Evolutionary conservation across 2,797 vertebrate species (phyloP).

Genomic region (Muscicapa striata): DNA sequence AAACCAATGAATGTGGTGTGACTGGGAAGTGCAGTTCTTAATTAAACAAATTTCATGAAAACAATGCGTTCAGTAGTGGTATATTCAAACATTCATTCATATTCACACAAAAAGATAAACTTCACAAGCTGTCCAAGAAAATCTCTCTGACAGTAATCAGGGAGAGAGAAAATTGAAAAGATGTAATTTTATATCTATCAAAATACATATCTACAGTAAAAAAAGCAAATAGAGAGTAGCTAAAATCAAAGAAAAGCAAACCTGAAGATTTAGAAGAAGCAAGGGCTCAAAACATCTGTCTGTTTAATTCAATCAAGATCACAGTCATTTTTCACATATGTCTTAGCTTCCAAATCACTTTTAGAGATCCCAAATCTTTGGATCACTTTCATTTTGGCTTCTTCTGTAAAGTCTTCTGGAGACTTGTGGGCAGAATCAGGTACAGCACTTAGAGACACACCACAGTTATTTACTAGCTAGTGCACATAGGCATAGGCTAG

Average conservation of each 20-base stretch:
- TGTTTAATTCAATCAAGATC: not conserved
- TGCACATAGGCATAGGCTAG: not conserved
- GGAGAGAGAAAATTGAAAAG: not conserved
- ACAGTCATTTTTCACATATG: fast-evolving
- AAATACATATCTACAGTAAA: not conserved
- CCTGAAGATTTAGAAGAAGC: not conserved
- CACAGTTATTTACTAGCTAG: not conserved
- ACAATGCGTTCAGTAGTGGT: not conserved
- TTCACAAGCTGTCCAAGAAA: not conserved
- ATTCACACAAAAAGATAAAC: not conserved
- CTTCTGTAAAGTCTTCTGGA: not conserved
- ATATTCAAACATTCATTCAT: not conserved
- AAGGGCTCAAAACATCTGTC: not conserved
- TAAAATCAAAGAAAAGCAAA: not conserved
- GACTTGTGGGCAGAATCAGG: not conserved
- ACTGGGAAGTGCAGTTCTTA: not conserved
- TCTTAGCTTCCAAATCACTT: not conserved
- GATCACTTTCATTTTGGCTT: not conserved
- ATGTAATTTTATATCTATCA: not conserved
- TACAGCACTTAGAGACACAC: not conserved
- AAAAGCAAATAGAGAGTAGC: not conserved
- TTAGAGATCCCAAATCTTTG: not conserved
- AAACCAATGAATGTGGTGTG: not conserved
- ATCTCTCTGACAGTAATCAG: not conserved
- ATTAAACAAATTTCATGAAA: not conserved